Percentiles rank a stretch among this genome's conserved stretches.
phyloP scores from a whole-genome alignment of 2,797 vertebrate species.

The Sebastes vulpes region DNA sequence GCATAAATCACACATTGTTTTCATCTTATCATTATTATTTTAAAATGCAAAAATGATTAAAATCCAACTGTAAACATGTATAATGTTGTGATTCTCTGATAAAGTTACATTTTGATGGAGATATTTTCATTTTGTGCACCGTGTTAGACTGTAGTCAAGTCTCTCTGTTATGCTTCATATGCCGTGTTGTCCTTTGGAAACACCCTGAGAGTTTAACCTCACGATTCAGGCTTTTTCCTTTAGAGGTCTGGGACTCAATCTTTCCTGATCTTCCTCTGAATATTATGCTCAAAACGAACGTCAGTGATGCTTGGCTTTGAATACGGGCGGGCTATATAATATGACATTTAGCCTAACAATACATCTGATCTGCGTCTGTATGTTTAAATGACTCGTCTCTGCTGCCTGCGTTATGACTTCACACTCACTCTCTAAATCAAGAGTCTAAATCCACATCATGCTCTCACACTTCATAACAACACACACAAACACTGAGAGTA shows the following conservation, averaged over 20 bases:
- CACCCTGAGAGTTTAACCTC: background rate
- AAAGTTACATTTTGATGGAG: background rate
- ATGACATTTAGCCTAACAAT: background rate
- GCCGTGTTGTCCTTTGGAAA: background rate
- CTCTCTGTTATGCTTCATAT: background rate
- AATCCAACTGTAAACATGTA: too few relatives aligned
- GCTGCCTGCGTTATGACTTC: conserved; percentile 30
- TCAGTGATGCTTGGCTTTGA: background rate
- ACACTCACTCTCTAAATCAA: conserved; percentile 22
- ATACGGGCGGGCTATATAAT: too few relatives aligned
- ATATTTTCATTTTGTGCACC: too few relatives aligned
- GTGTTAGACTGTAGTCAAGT: too few relatives aligned
- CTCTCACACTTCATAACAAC: conserved; percentile 51
- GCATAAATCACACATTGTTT: too few relatives aligned
- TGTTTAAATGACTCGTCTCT: background rate
- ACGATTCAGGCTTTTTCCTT: background rate
- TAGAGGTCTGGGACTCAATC: background rate
- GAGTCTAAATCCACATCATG: conserved; percentile 49
- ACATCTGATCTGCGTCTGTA: background rate
- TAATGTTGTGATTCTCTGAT: background rate
- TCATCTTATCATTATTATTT: too few relatives aligned
- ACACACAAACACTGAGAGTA: conserved; percentile 34
- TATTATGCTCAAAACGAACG: background rate
- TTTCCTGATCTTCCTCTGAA: background rate
- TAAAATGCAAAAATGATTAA: too few relatives aligned